Evolutionary conservation across 2,888 invertebrate genomes (phyloP).

Genomic region (Flexamia atlantica): DNA sequence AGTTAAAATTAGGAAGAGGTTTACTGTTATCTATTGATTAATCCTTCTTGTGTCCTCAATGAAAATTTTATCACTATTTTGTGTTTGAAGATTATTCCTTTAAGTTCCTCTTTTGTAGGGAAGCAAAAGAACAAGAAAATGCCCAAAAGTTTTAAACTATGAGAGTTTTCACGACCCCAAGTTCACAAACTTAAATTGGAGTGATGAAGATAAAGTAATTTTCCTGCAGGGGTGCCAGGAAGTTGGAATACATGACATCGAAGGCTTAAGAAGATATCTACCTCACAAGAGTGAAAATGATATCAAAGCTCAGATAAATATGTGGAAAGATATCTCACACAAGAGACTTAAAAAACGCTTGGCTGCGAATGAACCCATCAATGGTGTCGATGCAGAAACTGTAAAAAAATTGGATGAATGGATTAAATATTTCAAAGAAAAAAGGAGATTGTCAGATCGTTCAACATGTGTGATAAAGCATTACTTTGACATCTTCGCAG

Average conservation of each 20-base stretch:
- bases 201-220: neutral
- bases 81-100: neutral
- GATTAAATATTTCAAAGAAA: constrained; percentile 6
- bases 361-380: neutral
- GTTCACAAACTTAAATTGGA: neutral
- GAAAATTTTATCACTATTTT: too few relatives aligned
- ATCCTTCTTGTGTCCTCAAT: too few relatives aligned
- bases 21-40: too few relatives aligned
- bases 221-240: neutral
- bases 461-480: neutral
- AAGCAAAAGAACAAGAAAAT: constrained; percentile 13
- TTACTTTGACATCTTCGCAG: neutral
- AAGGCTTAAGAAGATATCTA: neutral
- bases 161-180: neutral
- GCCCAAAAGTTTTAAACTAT: constrained; percentile 1
- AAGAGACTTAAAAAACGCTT: neutral
- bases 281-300: constrained; percentile 14
- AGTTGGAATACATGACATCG: constrained; percentile 6
- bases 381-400: neutral
- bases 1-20: too few relatives aligned
- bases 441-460: neutral
- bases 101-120: constrained; percentile 17
- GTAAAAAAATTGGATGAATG: constrained; percentile 24
- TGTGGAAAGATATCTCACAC: neutral
- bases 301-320: neutral